Evolutionary conservation across 2,888 invertebrate genomes (phyloP).

Genomic region (Fissipunctia ypsillon): DNA sequence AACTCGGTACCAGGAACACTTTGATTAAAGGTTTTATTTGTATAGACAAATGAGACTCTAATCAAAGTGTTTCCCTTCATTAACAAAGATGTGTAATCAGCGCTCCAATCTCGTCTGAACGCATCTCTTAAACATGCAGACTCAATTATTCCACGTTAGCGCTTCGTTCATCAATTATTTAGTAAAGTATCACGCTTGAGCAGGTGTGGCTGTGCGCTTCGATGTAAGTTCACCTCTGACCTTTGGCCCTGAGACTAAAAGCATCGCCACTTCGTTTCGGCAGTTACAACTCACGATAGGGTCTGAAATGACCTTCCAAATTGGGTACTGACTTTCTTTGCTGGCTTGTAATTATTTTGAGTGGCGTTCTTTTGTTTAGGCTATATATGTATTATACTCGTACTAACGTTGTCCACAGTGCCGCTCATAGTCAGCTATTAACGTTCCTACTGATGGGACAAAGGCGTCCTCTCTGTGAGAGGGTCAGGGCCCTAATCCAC

Average conservation of each 20-base stretch:
- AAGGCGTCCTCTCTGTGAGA: too few relatives aligned
- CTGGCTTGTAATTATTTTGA: conserved; percentile 36
- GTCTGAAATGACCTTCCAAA: conserved; percentile 51
- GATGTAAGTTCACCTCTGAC: conserved; percentile 45
- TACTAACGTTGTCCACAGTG: background rate
- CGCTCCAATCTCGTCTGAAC: conserved; percentile 17
- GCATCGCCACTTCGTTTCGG: conserved; percentile 40
- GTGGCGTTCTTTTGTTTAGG: conserved; percentile 26
- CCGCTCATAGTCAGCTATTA: background rate
- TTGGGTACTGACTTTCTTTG: conserved; percentile 29
- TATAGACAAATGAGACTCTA: conserved; percentile 24
- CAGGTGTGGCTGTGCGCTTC: conserved; percentile 18
- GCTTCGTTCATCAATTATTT: conserved; percentile 59
- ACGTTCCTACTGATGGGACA: background rate
- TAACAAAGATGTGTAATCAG: conserved; percentile 31
- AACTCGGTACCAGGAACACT: too few relatives aligned
- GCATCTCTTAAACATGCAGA: conserved; percentile 35
- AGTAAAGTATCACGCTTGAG: conserved; percentile 40
- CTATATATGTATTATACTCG: background rate
- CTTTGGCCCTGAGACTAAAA: conserved; percentile 49
- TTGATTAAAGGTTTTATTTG: too few relatives aligned
- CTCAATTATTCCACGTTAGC: conserved; percentile 57
- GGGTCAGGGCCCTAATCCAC: background rate
- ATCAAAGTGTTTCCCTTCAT: conserved; percentile 37
- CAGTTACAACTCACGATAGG: conserved; percentile 47